Conservation (phyloP, 1,140 invertebrate genomes). For the Lethrus apterus region DNA sequence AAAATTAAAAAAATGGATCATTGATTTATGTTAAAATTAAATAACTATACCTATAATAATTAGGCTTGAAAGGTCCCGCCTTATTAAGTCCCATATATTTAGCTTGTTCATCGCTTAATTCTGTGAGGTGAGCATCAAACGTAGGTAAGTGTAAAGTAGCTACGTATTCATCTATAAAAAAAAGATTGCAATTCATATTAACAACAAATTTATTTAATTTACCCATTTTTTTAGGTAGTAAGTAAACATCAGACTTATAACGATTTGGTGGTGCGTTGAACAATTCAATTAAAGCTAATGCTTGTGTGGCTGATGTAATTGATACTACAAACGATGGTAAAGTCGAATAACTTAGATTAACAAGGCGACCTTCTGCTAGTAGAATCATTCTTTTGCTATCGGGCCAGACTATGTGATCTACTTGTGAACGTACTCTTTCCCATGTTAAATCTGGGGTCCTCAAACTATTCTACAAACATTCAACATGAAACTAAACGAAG, state of each 20-base stretch:
- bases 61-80: constrained; percentile 96
- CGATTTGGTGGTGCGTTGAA: constrained; percentile 90
- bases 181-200: constrained; percentile 16
- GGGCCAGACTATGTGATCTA: constrained; percentile 95
- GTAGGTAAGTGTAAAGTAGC: constrained; percentile 91
- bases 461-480: constrained; percentile 77
- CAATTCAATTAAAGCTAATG: constrained; percentile 90
- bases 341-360: constrained; percentile 94
- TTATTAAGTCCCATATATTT: constrained; percentile 97
- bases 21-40: too few species aligned
- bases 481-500: too few species aligned
- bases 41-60: constrained; percentile 97
- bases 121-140: constrained; percentile 95
- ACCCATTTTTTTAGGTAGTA: constrained; percentile 98
- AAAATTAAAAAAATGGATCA: too few species aligned
- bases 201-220: constrained; percentile 18
- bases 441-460: constrained; percentile 90
- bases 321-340: constrained; percentile 96
- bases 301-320: constrained; percentile 91
- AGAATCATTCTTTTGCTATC: constrained; percentile 88
- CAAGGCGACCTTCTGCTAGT: constrained; percentile 88
- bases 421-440: constrained; percentile 95
- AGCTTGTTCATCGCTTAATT: constrained; percentile 92
- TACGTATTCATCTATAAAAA: constrained; percentile 85
- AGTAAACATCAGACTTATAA: constrained; percentile 95